Evolutionary conservation across 1,140 invertebrate species (phyloP), one percentile per base, ranked within the genome.

Genomic region (Plutomurus gul): DNA sequence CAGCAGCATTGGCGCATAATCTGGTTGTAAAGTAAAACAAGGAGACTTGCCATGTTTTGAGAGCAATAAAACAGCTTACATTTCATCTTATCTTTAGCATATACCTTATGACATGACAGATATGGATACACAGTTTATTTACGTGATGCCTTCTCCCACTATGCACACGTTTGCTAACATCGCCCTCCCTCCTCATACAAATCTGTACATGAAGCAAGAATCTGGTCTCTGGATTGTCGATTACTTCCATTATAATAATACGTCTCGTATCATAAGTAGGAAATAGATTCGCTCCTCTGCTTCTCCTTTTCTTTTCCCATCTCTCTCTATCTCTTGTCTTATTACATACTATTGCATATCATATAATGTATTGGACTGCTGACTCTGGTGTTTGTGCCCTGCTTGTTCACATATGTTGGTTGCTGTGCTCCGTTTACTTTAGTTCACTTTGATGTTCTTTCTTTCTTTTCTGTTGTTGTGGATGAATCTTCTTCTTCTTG

Each of bases 51-150:
- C 40, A 72, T 72, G 70, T 72, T 72, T 72, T 72, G 70, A 72
- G 40, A 72, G 70, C 70, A 72, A 72, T 72, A 72, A 65, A 72
- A 72, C 70, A 72, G 70, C 70, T 72, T 72, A 40, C 13, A 25
- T 72, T 43, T 72, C 70, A 72, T 72, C 70, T 72, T 72, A 72
- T 72, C 70, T 72, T 72, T 36, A 39, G 70, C 36, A 39, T 72
- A 72, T 40, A 43, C 37, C 56, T 65, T 65, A 65, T 65, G 56
- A 65, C 56, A 65, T 65, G 56, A 65, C 56, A 65, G 25, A 72
- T 43, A 72, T 43, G 70, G 36, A 43, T 72, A 25, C 70, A 72
- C 30, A 72, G 70, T 72, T 72, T 72, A 72, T 72, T 72, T 72
- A 72, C 22, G 39, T 40, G 70, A 72, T 72, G 37, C 37, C 18